Conservation (phyloP, 2,113 vertebrate species). For the Atherinomorus stipes region DNA sequence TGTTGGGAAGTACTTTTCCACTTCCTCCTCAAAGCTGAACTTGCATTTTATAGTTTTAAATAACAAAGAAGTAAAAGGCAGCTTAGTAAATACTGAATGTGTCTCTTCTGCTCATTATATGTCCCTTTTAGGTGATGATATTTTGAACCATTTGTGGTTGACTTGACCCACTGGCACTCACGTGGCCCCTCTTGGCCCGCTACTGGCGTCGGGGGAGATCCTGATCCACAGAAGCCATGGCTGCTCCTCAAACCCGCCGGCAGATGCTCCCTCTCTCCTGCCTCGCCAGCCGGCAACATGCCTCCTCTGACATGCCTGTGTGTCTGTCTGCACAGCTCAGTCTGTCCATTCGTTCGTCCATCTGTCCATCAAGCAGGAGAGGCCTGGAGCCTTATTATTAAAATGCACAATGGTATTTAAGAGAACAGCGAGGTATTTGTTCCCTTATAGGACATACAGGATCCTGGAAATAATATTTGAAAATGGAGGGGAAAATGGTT, state of each 20-base stretch:
- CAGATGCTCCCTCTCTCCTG: slow-evolving; percentile 77
- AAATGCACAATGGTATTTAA: slow-evolving; percentile 37
- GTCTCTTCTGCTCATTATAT: background rate
- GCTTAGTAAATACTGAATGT: background rate
- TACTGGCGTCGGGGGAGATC: slow-evolving; percentile 60
- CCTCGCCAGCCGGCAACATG: slow-evolving; percentile 64
- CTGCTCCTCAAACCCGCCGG: slow-evolving; percentile 76
- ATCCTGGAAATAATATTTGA: slow-evolving; percentile 41
- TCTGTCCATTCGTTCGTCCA: slow-evolving; percentile 66
- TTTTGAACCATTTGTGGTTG: slow-evolving; percentile 55
- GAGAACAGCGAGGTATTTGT: slow-evolving; percentile 9
- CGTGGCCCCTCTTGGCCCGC: slow-evolving; percentile 57
- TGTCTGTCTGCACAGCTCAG: slow-evolving; percentile 48
- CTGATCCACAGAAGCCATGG: slow-evolving; percentile 69
- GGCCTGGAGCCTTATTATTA: slow-evolving; percentile 26
- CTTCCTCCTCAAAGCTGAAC: background rate
- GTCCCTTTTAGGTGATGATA: slow-evolving; percentile 57
- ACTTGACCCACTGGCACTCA: slow-evolving; percentile 65
- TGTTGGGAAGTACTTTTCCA: too few species aligned
- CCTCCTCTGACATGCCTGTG: slow-evolving; percentile 62
- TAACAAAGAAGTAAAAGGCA: background rate
- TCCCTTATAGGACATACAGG: background rate
- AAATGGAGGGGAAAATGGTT: slow-evolving; percentile 43
- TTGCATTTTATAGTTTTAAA: background rate
- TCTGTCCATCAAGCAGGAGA: slow-evolving; percentile 58